Evolutionary conservation across 2,797 vertebrate genomes (phyloP), one percentile per base, ranked within the genome.

Genomic region (Pterois miles): DNA sequence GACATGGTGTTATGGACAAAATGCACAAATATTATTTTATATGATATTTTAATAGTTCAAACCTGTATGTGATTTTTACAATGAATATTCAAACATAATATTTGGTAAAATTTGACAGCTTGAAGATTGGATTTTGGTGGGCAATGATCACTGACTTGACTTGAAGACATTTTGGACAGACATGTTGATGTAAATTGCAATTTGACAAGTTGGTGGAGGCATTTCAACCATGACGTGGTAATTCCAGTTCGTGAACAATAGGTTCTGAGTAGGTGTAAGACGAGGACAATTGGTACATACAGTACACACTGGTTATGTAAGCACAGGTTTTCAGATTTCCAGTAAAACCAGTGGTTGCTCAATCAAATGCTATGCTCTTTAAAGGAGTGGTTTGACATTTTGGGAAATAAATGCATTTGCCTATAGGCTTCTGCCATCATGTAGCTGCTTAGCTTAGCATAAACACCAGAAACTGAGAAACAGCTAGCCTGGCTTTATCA

Each of bases 331-430:
- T 69, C 2, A 29, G 16, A 27, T 62, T 76, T 71, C 34, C 36
- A 31, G 40, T 75, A 36, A 81, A 81, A 70, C 58, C 9, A 20
- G 67, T 25, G 2, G 59, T 54, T 72, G 48, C 48, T 31, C 25
- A 67, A 6, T 62, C 4, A 2, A 63, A 50, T 12, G 9, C 53
- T 11, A 27, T 50, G 11, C 43, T 53, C 12, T 20, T 74, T 46
- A 33, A 54, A 54, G 46, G n/a, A 70, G 38, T 25, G 29, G 56
- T 69, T 31, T 57, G 50, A 57, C 18, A 64, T 48, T 38, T 34
- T 63, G 4, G 25, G 16, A 34, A 56, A 27, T 25, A n/a, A 53
- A 25, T 6, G 0, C 40, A 43, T 53, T 53, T 4, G 4, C 6
- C 53, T 1, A 20, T 54, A 14, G 0, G 2, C 20, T 23, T 48